Conservation (phyloP, 2,797 vertebrate genomes). For the Caiman crocodilus region DNA sequence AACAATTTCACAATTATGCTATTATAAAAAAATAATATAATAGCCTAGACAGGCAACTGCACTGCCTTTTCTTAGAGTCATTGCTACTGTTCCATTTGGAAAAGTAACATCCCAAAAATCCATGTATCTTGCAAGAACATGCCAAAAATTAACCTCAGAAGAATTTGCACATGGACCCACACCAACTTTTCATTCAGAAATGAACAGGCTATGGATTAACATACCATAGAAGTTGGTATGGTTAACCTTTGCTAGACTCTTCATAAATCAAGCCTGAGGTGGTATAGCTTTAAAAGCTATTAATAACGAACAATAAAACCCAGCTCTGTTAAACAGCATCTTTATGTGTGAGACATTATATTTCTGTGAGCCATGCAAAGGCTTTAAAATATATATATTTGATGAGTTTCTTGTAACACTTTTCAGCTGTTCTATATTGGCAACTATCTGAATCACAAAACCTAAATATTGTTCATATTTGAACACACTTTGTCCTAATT, state of each 20-base stretch:
- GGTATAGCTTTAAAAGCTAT: not conserved
- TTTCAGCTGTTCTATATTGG: not conserved
- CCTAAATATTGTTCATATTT: not conserved
- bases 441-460: not conserved
- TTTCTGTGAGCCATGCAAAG: not conserved
- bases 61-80: not conserved
- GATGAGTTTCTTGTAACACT: not conserved
- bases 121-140: not conserved
- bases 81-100: not conserved
- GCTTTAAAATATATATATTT: not conserved
- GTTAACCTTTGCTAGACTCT: not conserved
- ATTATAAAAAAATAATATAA: not conserved
- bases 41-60: not conserved
- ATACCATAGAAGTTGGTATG: not conserved
- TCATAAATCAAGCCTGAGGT: not conserved
- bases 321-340: not conserved
- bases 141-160: not conserved
- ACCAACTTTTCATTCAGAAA: not conserved
- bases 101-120: not conserved
- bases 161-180: not conserved
- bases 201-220: not conserved
- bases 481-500: not conserved
- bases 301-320: not conserved
- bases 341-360: not conserved
- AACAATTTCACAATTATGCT: not conserved